Conservation (phyloP, 1,140 invertebrate species). For the Drosophila asahinai region DNA sequence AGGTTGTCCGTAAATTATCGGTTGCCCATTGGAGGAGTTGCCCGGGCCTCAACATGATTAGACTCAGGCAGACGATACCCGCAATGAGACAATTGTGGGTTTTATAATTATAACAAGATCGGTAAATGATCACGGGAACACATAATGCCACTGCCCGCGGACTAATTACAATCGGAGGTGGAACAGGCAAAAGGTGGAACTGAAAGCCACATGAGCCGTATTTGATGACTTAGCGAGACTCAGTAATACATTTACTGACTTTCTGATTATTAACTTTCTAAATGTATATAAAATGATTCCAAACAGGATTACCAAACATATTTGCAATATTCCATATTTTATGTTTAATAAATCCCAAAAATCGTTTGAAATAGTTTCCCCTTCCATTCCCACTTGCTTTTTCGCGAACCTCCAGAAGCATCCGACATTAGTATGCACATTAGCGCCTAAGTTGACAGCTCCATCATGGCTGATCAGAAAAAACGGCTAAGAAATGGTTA, state of each 20-base stretch:
- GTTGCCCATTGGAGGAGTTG: conserved; percentile 56
- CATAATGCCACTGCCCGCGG: conserved; percentile 16
- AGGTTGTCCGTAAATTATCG: conserved; percentile 71
- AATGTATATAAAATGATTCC: background rate
- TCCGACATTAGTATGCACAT: conserved; percentile 66
- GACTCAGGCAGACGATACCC: conserved; percentile 28
- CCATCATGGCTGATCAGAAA: conserved; percentile 36
- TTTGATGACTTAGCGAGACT: conserved; percentile 14
- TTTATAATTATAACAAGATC: conserved; percentile 55
- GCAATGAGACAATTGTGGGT: conserved; percentile 50
- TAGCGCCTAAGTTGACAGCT: conserved; percentile 65
- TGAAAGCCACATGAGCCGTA: conserved; percentile 17
- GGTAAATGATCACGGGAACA: conserved; percentile 44
- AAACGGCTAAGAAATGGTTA: conserved; percentile 41
- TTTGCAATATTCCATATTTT: no score
- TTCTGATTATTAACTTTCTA: background rate
- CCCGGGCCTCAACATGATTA: conserved; percentile 51
- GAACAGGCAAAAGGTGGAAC: conserved; percentile 38
- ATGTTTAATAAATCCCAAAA: background rate
- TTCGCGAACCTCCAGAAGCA: conserved; percentile 6
- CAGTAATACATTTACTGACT: conserved; percentile 1
- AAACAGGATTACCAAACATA: background rate
- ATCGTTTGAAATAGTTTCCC: conserved; percentile 20
- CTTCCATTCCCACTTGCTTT: background rate
- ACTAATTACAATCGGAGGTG: conserved; percentile 31